These are phyloP conservation scores for Anseranas semipalmata DNA, from an alignment of 2,113 vertebrate genomes.

Conservation along the genomic window DNA sequence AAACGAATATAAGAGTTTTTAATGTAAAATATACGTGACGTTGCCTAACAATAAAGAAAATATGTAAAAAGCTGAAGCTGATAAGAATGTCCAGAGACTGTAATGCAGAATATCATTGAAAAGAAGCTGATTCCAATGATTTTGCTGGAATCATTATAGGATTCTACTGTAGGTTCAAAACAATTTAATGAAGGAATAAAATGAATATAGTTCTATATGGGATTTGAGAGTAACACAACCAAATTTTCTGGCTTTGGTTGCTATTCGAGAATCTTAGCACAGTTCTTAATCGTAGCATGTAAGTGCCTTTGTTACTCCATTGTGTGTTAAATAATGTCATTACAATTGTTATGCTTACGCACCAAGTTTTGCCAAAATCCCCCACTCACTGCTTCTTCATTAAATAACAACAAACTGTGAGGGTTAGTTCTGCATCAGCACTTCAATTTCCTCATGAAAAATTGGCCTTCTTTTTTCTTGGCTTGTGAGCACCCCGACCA, in stretches of 20 bases:
- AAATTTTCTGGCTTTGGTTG: neutral
- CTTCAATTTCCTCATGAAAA: conserved; percentile 70
- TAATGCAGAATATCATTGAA: neutral
- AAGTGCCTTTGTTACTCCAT: conserved; percentile 51
- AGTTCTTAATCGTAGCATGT: neutral
- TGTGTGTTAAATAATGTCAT: conserved; percentile 54
- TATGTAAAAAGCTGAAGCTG: neutral
- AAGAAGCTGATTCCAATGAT: neutral
- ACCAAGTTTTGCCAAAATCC: conserved; percentile 64
- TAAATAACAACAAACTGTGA: conserved; percentile 65
- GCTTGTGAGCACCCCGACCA: conserved; percentile 44
- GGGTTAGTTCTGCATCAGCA: conserved; percentile 68
- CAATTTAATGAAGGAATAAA: neutral
- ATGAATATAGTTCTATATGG: neutral
- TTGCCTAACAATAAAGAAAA: conserved; percentile 18
- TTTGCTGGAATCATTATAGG: neutral
- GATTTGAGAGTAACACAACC: neutral
- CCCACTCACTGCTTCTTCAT: conserved; percentile 62
- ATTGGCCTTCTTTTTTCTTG: conserved; percentile 59
- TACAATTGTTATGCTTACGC: conserved; percentile 41
- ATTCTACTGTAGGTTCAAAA: neutral
- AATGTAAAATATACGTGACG: neutral
- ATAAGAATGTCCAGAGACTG: neutral
- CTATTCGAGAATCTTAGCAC: neutral
- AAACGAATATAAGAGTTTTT: neutral